Conservation (phyloP, 2,888 invertebrate species). For the Bruchidius siliquastri region DNA sequence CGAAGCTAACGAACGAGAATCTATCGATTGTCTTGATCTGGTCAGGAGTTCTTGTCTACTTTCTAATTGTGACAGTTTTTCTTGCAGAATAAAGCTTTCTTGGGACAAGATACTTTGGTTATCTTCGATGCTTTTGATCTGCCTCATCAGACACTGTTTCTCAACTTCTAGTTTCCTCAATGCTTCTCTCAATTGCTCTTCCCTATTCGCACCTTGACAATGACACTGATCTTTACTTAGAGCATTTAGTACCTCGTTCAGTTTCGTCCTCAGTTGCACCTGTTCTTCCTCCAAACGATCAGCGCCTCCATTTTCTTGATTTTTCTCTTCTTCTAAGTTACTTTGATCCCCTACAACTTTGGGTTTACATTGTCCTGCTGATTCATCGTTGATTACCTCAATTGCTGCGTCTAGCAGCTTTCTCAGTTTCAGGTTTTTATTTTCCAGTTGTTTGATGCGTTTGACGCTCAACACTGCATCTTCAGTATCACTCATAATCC, state of each 20-base stretch:
- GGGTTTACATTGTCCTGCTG: slow-evolving; percentile 9
- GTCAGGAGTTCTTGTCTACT: slow-evolving; percentile 6
- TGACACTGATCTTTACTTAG: slow-evolving; percentile 19
- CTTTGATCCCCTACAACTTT: slow-evolving; percentile 15
- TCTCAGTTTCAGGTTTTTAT: slow-evolving; percentile 25
- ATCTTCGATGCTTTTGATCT: slow-evolving; percentile 20
- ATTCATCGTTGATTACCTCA: slow-evolving; percentile 22
- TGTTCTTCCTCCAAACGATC: slow-evolving; percentile 18
- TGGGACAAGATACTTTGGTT: slow-evolving; percentile 14
- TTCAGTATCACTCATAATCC: neutral
- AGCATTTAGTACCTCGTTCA: slow-evolving; percentile 20
- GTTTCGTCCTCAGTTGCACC: slow-evolving; percentile 17
- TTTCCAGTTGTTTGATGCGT: slow-evolving; percentile 27
- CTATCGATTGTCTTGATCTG: slow-evolving; percentile 1
- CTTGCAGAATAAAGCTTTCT: slow-evolving; percentile 18
- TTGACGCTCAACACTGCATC: slow-evolving; percentile 15
- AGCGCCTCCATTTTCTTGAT: slow-evolving; percentile 13
- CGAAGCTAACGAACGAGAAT: slow-evolving; percentile 5
- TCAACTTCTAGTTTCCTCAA: slow-evolving; percentile 22
- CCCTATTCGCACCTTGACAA: slow-evolving; percentile 15
- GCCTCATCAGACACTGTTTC: slow-evolving; percentile 14
- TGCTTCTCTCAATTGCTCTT: slow-evolving; percentile 20
- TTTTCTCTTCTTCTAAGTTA: slow-evolving; percentile 25
- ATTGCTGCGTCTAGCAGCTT: slow-evolving; percentile 23
- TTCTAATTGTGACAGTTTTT: slow-evolving; percentile 18